phyloP scores from a whole-genome alignment of 1,140 invertebrate species.

The Lasioglossum albipes region DNA sequence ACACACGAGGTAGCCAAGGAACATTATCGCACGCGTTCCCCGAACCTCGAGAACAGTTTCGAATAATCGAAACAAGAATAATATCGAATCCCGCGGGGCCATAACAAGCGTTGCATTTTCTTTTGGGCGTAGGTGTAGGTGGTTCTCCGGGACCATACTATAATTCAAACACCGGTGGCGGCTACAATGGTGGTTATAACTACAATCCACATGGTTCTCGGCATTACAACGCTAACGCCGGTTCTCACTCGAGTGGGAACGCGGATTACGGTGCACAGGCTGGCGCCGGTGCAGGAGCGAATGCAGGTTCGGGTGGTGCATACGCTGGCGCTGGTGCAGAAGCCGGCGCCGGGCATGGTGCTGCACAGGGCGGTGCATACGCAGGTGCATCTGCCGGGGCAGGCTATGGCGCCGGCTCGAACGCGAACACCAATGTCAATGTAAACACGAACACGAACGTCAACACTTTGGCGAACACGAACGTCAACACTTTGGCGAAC shows the following conservation, averaged over 20 bases:
- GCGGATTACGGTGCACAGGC: slow-evolving; percentile 1
- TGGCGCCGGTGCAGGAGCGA: slow-evolving; percentile 31
- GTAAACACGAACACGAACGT: not conserved
- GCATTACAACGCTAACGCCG: slow-evolving; percentile 32
- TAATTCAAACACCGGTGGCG: not conserved
- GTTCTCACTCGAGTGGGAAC: slow-evolving; percentile 9
- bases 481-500: not conserved
- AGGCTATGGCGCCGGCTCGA: not conserved
- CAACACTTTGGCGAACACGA: not conserved
- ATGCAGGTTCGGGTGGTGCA: not conserved
- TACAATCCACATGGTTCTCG: slow-evolving; percentile 6
- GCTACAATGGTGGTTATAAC: not conserved
- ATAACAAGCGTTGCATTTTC: slow-evolving; percentile 21
- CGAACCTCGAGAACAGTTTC: no score
- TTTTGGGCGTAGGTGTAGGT: slow-evolving; percentile 38
- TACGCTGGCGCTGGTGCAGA: not conserved
- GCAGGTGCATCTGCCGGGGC: not conserved
- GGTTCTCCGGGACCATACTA: slow-evolving; percentile 15
- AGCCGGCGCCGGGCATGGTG: slow-evolving; percentile 12
- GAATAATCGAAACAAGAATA: no score
- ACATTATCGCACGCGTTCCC: no score
- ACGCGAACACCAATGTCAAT: slow-evolving; percentile 23
- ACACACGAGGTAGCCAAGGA: no score
- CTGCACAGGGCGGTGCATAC: slow-evolving; percentile 27
- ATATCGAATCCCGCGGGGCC: no score